Base-by-base conservation (phyloP, 1,140 invertebrate genomes). In the Drosophila simulans region DNA sequence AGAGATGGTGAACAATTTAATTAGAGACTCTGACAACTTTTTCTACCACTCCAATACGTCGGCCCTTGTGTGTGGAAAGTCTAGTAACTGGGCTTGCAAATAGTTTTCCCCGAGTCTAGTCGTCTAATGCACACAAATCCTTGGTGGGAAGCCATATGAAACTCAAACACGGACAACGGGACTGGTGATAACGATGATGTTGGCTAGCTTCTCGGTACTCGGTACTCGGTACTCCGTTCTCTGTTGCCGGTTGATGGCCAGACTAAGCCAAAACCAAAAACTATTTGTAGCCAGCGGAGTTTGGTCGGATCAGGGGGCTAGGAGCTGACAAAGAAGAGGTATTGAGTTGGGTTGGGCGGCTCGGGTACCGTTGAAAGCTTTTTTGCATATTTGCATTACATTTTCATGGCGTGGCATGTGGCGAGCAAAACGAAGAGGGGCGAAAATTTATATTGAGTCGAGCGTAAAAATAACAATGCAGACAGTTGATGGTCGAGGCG, bases 391-490 rank as follows among this genome's bases (percentile, higher is more conserved):
- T 86, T 86, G 83, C 83, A 89, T 89, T 88, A 80, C 83, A 83
- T 88, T 88, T 89, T 65, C 55, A 69, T 89, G 79, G 84, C 72
- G 59, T 83, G 84, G 83, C 79, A 88, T 86, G 82, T 83, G 76
- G 76, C 62, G 75, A 69, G 51, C 22, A 54, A 35, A 63, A 59
- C 25, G 52, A 56, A 60, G 64, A 58, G 77, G 64, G 65, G 49
- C 72, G 75, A 88, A 83, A 89, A 89, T 88, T 80, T 86, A 79
- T 88, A 88, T 88, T 79, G 83, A 88, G 83, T 89, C 83, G 84
- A 88, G 83, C 83, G 83, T 88, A 88, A 88, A 88, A 88, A 88
- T 88, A 88, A 88, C 83, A 88, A 88, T 89, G 83, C 79, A 82
- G 79, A 86, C 78, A 71, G 71, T 73, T 62, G 71, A 75, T 76